Base-by-base conservation (phyloP, 2,113 vertebrate genomes). In the Lota lota region DNA sequence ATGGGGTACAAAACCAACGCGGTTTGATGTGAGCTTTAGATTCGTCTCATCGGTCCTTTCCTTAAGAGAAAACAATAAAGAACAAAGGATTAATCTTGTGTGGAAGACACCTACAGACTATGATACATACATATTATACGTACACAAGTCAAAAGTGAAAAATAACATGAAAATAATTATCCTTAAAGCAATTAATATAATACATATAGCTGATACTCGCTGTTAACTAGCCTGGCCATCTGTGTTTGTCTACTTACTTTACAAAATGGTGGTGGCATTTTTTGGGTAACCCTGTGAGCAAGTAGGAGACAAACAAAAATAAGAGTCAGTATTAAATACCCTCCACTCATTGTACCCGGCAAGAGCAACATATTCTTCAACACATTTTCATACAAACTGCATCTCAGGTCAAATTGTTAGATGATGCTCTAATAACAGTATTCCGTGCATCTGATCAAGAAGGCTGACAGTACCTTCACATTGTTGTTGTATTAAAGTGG, bases 211-310 rank as follows among this genome's bases (percentile, higher is more conserved):
- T 47, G 40, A 47, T 47, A 47, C 40, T 5, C 10, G 40, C 57
- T 20, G 56, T 8, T 59, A 16, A 67, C 12, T 16, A 5, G 36
- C 12, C 53, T 1, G 6, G 22, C 1, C 1, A 18, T 66, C 16
- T 19, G 0, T 16, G 18, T 4, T 17, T 2, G 22, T 58, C 3
- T 36, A 89, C 85, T 90, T 75, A 92, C 92, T 85, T 93, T 10
- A 12, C 33, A 71, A 91, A 88, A 50, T 60, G 79, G 76, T 93
- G 92, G 5, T 74, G 80, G 73, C 92, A 92, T 78, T 93, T 93
- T 77, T 87, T 93, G 6, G 91, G 90, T 1, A 92, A 82, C 50
- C 88, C 92, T 93, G 69, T 40, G 56, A 74, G 6, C 0, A 17
- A 66, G 69, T 8, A 63, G 0, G 0, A 15, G 51, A 63, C 20